Base-by-base conservation (phyloP, 1,140 invertebrate species). In the Pseudomyrmex gracilis region DNA sequence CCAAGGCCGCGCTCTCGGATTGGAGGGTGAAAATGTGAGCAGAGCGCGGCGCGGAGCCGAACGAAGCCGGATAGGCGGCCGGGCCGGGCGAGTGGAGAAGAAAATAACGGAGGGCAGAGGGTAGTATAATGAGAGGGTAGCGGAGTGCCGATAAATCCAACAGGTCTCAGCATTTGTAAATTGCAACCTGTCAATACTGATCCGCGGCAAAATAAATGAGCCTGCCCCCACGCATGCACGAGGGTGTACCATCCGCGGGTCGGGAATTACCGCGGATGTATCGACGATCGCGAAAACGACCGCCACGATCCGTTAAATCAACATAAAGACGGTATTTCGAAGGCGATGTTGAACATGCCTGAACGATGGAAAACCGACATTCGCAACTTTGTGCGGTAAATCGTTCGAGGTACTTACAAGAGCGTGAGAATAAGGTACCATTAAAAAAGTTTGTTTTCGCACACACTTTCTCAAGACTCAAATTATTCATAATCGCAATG, bases 141-240 rank as follows among this genome's bases (percentile, higher is more conserved):
- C 88, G 89, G 93, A 94, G 92, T 92, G 91, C 92, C 93, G 93
- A 94, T 94, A 94, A 94, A 94, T 94, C 92, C 93, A 94, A 85
- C 93, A 92, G 91, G 92, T 92, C 93, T 91, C 92, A 90, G 93
- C 93, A 94, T 94, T 94, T 94, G 93, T 94, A 94, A 94, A 94
- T 94, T 94, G 94, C 92, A 94, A 93, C 94, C 93, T 94, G 93
- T 90, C 91, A 92, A 92, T 92, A 91, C 91, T 91, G 90, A 92
- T 90, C 87, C 89, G 87, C 90, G 85, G 90, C 89, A 91, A 80
- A 92, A 92, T 92, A 92, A 92, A 92, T 92, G 91, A 91, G 91
- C 90, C 85, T 91, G 90, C 90, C 89, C 87, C 91, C 90, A 91
- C 90, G 90, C 74, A 85, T 88, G 87, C 87, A 87, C 77, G 71